Evolutionary conservation across 2,888 invertebrate species (phyloP).

Genomic region (Melitaea athalia): DNA sequence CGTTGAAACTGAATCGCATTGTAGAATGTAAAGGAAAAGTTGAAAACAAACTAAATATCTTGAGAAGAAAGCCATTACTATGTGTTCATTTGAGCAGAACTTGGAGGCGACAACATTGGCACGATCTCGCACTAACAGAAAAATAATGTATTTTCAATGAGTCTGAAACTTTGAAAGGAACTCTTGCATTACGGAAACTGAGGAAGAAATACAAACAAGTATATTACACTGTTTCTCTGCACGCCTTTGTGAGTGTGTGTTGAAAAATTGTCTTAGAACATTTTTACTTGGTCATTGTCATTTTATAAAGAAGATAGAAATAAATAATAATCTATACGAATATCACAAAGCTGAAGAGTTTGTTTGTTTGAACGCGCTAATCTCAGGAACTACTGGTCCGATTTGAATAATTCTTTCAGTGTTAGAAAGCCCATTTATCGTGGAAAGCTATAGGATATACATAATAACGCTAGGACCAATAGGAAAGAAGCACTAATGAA

Average conservation of each 20-base stretch:
- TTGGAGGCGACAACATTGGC: constrained; percentile 41
- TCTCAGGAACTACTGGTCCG: no score
- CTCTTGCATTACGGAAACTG: constrained; percentile 25
- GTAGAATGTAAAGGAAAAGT: constrained; percentile 28
- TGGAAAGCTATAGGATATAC: no score
- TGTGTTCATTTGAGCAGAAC: constrained; percentile 43
- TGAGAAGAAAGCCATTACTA: constrained; percentile 33
- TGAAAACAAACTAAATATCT: constrained; percentile 33
- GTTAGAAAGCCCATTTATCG: no score
- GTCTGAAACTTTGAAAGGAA: constrained; percentile 34
- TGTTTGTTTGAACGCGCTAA: no score
- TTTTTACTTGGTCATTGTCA: constrained; percentile 7
- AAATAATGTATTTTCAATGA: constrained; percentile 43
- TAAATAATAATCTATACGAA: no score
- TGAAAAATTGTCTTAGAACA: constrained; percentile 3
- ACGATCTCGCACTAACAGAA: constrained; percentile 40
- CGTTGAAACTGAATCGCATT: constrained; percentile 22
- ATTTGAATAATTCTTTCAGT: no score
- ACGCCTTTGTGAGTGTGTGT: constrained; percentile 3
- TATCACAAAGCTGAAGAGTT: no score
- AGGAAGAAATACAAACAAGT: constrained; percentile 28
- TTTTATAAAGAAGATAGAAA: not conserved
- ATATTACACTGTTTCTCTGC: constrained; percentile 29
- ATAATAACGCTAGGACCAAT: no score
- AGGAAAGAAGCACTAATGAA: no score